Evolutionary conservation across 2,113 vertebrate species (phyloP).

Genomic region (Cygnus atratus): DNA sequence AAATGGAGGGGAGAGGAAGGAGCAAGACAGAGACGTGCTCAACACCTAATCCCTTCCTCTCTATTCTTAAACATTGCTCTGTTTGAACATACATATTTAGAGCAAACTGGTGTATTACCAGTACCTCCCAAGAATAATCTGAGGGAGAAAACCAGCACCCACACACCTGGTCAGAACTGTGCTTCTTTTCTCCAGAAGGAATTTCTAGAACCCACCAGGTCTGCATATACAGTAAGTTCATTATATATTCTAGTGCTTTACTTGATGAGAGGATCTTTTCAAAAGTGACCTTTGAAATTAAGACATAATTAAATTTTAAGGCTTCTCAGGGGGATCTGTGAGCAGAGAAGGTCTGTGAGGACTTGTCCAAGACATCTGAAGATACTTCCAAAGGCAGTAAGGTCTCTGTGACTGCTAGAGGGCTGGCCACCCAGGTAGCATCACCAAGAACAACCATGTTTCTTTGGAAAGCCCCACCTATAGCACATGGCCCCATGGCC

Average conservation of each 20-base stretch:
- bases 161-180: background rate
- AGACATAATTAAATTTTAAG: background rate
- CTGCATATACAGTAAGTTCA: background rate
- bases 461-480: background rate
- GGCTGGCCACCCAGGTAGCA: background rate
- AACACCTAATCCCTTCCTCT: background rate
- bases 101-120: background rate
- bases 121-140: background rate
- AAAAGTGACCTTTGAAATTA: background rate
- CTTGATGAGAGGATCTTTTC: background rate
- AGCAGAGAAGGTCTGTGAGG: background rate
- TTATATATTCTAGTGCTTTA: background rate
- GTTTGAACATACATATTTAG: background rate
- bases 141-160: background rate
- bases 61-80: background rate
- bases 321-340: background rate
- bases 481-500: background rate
- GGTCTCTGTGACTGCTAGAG: background rate
- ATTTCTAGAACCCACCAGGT: background rate
- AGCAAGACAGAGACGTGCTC: background rate
- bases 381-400: background rate
- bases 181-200: background rate
- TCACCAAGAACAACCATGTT: background rate
- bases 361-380: background rate
- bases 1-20: background rate